Percentiles rank a stretch among this genome's conserved stretches.
These are phyloP conservation scores for Hyperoplus lanceolatus DNA, from an alignment of 2,797 vertebrate genomes.

Conservation along the genomic window DNA sequence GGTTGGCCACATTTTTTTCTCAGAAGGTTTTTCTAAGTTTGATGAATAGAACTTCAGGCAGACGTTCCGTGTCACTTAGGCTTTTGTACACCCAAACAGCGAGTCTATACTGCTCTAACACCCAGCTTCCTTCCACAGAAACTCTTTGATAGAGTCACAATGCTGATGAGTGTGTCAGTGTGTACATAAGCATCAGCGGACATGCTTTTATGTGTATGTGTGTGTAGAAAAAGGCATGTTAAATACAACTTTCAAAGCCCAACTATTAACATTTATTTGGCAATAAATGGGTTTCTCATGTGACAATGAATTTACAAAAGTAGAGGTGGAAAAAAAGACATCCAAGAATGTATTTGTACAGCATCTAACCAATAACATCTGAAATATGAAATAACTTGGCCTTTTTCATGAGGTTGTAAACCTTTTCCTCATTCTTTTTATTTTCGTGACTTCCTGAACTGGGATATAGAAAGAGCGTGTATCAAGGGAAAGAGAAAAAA, in stretches of 20 bases:
- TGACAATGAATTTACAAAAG: neutral
- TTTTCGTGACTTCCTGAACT: constrained; percentile 56
- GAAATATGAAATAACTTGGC: constrained; percentile 13
- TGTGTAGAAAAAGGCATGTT: neutral
- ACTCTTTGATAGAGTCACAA: constrained; percentile 24
- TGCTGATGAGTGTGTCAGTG: constrained; percentile 10
- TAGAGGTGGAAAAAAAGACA: neutral
- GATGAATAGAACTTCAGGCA: constrained; percentile 61
- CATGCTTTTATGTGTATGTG: neutral
- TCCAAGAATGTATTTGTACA: neutral
- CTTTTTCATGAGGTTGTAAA: constrained; percentile 22
- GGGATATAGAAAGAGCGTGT: constrained; percentile 31
- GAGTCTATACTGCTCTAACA: constrained; percentile 11
- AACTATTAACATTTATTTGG: neutral
- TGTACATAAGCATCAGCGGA: neutral
- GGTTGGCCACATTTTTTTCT: constrained; percentile 41
- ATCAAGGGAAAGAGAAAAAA: constrained; percentile 49
- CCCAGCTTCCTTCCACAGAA: constrained; percentile 20
- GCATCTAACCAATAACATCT: constrained; percentile 4
- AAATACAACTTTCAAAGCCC: neutral
- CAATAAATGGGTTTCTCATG: neutral
- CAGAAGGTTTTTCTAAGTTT: constrained; percentile 32
- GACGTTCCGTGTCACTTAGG: constrained; percentile 66
- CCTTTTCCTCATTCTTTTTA: constrained; percentile 33
- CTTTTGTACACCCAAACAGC: constrained; percentile 48